A percentile compares a stretch with the other conserved stretches of the same genome.
These are phyloP conservation scores for Dunckerocampus dactyliophorus DNA, from an alignment of 2,113 vertebrate genomes.

Conservation along the genomic window DNA sequence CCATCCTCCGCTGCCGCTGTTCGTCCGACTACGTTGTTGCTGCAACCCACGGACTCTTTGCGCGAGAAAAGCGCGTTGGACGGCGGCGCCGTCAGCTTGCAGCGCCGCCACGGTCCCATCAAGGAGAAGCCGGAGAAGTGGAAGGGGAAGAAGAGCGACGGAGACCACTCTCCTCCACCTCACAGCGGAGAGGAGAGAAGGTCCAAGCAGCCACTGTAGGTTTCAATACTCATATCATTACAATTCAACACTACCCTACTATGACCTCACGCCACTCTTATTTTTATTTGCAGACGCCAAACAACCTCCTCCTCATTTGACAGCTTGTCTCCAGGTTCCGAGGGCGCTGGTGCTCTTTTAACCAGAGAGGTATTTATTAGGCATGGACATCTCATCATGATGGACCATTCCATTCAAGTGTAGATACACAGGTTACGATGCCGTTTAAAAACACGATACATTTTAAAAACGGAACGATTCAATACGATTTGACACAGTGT, in stretches of 20 bases:
- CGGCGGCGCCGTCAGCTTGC: conserved; percentile 63
- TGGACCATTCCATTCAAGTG: no score
- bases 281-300: conserved; percentile 45
- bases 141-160: conserved; percentile 67
- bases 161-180: conserved; percentile 24
- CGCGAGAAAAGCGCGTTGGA: conserved; percentile 38
- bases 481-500: no score
- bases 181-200: conserved; percentile 36
- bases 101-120: conserved; percentile 72
- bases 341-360: conserved; percentile 32
- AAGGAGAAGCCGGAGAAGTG: conserved; percentile 81
- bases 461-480: no score
- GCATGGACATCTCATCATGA: no score
- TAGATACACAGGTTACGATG: no score
- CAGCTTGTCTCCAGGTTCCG: conserved; percentile 49
- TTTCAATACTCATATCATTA: background rate
- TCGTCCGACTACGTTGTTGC: conserved; percentile 41
- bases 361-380: conserved; percentile 62
- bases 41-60: conserved; percentile 25
- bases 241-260: background rate
- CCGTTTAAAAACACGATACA: no score
- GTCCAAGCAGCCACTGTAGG: conserved; percentile 55
- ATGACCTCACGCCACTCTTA: background rate
- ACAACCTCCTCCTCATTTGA: conserved; percentile 57
- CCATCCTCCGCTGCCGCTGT: conserved; percentile 10